Conservation (phyloP, 35 echinoderm and acorn worm species). For the Apostichopus parvimensis region DNA sequence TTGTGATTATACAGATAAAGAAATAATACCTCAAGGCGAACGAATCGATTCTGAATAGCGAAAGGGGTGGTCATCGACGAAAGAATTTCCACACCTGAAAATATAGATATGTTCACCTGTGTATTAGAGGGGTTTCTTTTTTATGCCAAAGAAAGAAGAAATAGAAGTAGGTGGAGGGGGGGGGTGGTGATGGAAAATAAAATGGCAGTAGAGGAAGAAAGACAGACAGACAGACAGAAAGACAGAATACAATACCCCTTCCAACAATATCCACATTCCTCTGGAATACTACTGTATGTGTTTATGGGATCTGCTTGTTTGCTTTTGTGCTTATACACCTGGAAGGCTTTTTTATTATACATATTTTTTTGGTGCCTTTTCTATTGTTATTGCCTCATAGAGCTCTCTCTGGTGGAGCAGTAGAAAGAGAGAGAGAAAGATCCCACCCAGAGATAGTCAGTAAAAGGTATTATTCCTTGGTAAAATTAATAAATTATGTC, state of each 20-base stretch:
- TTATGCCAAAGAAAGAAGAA: no score
- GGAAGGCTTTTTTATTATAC: background rate
- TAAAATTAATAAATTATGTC: no score
- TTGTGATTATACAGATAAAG: background rate
- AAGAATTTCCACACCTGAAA: constrained; percentile 34
- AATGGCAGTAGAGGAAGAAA: background rate
- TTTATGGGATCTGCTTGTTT: background rate
- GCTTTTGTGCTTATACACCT: background rate
- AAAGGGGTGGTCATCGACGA: background rate
- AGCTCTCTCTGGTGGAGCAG: background rate
- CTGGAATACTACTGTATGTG: no score
- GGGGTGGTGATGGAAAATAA: background rate
- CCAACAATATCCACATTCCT: background rate
- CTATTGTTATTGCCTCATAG: background rate
- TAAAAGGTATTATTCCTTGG: no score
- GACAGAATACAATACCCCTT: background rate
- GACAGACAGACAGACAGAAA: background rate
- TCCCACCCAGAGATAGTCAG: background rate
- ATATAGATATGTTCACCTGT: constrained; percentile 14
- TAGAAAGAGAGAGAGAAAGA: background rate
- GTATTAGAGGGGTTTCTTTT: background rate
- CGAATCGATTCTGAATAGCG: background rate
- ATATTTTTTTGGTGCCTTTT: background rate
- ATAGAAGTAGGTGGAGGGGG: no score
- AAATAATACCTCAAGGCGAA: background rate